A percentile compares a stretch with the other conserved stretches of the same genome.
phyloP scores from a whole-genome alignment of 2,888 invertebrate species.

The Caenorhabditis uteleia region DNA sequence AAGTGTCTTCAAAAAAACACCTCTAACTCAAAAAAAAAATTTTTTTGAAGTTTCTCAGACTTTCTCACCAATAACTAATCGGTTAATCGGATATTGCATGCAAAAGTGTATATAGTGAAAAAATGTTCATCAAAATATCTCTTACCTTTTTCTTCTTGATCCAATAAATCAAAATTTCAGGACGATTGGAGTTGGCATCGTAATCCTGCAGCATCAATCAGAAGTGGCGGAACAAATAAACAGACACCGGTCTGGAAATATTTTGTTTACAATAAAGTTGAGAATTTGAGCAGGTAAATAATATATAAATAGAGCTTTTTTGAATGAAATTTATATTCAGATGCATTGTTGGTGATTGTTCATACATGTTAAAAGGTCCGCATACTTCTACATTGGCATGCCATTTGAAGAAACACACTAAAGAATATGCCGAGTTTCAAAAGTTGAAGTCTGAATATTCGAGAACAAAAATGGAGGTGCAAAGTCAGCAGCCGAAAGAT shows the following conservation, averaged over 20 bases:
- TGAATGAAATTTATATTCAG: slow-evolving; percentile 31
- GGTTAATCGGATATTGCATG: too few relatives aligned
- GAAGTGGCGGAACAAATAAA: slow-evolving; percentile 68
- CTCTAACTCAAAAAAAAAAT: too few relatives aligned
- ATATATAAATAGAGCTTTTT: background rate
- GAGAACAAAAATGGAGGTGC: slow-evolving; percentile 28
- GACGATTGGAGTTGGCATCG: slow-evolving; percentile 69
- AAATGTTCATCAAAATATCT: too few relatives aligned
- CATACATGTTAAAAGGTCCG: slow-evolving; percentile 67
- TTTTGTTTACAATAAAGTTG: slow-evolving; percentile 67
- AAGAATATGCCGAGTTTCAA: slow-evolving; percentile 66
- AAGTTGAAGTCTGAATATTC: slow-evolving; percentile 60
- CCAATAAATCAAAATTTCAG: too few relatives aligned
- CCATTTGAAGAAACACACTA: slow-evolving; percentile 67
- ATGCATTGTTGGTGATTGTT: slow-evolving; percentile 67
- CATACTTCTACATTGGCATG: slow-evolving; percentile 67
- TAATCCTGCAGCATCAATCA: slow-evolving; percentile 67
- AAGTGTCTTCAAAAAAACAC: too few relatives aligned
- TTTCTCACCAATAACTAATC: too few relatives aligned
- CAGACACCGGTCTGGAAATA: slow-evolving; percentile 70
- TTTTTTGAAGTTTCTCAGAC: too few relatives aligned
- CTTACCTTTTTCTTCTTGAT: too few relatives aligned
- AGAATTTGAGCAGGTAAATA: slow-evolving; percentile 62
- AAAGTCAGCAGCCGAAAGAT: slow-evolving; percentile 14
- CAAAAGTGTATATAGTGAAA: background rate